These are phyloP conservation scores for Acanthopleura granulata DNA, from an alignment of 2,888 invertebrate genomes.

Conservation along the genomic window DNA sequence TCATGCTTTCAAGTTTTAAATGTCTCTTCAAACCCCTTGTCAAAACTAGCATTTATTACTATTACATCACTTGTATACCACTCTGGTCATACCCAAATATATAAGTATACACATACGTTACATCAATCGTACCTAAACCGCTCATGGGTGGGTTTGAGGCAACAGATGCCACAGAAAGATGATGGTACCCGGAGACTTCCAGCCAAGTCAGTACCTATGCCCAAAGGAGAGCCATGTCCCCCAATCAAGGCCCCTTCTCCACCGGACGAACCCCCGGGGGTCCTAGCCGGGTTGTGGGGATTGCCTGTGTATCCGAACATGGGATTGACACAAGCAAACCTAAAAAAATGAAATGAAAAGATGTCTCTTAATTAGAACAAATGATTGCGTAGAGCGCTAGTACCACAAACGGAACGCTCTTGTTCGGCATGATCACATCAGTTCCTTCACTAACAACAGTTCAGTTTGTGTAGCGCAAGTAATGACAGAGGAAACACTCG, in stretches of 20 bases:
- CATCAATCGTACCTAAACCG: constrained; percentile 40
- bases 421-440: too few relatives aligned
- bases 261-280: constrained; percentile 67
- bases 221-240: constrained; percentile 66
- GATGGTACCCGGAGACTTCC: constrained; percentile 70
- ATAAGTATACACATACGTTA: background rate
- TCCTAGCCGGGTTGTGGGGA: constrained; percentile 56
- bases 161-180: constrained; percentile 68
- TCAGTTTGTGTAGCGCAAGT: too few relatives aligned
- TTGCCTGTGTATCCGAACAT: constrained; percentile 68
- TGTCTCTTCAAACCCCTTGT: too few relatives aligned
- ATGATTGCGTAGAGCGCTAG: too few relatives aligned
- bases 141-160: constrained; percentile 67
- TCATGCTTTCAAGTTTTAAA: too few relatives aligned
- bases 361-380: too few relatives aligned
- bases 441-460: too few relatives aligned
- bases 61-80: too few relatives aligned
- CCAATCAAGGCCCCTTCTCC: constrained; percentile 67
- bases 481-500: too few relatives aligned
- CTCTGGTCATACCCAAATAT: background rate
- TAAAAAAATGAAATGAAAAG: constrained; percentile 11
- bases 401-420: too few relatives aligned
- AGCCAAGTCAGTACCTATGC: constrained; percentile 69
- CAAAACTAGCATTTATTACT: too few relatives aligned
- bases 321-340: constrained; percentile 66